Base-by-base conservation (phyloP, 2,113 vertebrate species). In the Pelvicachromis taeniatus region DNA sequence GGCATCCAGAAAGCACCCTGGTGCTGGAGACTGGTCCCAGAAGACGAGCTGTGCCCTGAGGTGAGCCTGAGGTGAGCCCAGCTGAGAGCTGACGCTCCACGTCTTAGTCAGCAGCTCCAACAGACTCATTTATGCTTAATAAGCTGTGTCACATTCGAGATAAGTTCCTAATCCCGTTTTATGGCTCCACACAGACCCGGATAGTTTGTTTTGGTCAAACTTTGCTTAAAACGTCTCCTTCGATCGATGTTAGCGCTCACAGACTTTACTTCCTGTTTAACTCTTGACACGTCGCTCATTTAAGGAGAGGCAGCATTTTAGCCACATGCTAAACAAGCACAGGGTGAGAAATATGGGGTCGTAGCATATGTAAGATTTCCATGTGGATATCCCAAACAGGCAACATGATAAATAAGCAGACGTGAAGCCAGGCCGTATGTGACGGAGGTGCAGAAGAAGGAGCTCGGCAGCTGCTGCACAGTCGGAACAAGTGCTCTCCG, bases 11-110 rank as follows among this genome's bases (percentile, higher is more conserved):
- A 70, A 42, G 38, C 65, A 26, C 21, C 63, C 21, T 0, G 38
- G 0, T 35, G 1, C 31, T 35, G 31, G 59, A 61, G 58, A 63
- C 31, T 61, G 29, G 31, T 35, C n/a, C 0, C 19, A 6, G 29
- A 35, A 35, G 0, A 35, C 6, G n/a, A 68, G 35, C 61, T 40
- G 61, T 65, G 61, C 61, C 61, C 61, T 42, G 12, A 42, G 40
- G 40, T 11, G 8, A 42, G 40, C 11, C 4, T n/a, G n/a, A n/a
- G n/a, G n/a, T n/a, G n/a, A n/a, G n/a, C 58, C 29, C 29, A 33
- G 31, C 58, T 35, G 8, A 17, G 26, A 31, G 59, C 31, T 65
- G 61, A 42, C 4, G 12, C 4, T 42, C 1, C 63, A 6, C 42
- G 35, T 68, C 35, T 4, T n/a, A 9, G n/a, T 40, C 23, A 42